These are phyloP conservation scores for Rhabdomys pumilio DNA, from an alignment of 2,797 vertebrate species.

Conservation along the genomic window DNA sequence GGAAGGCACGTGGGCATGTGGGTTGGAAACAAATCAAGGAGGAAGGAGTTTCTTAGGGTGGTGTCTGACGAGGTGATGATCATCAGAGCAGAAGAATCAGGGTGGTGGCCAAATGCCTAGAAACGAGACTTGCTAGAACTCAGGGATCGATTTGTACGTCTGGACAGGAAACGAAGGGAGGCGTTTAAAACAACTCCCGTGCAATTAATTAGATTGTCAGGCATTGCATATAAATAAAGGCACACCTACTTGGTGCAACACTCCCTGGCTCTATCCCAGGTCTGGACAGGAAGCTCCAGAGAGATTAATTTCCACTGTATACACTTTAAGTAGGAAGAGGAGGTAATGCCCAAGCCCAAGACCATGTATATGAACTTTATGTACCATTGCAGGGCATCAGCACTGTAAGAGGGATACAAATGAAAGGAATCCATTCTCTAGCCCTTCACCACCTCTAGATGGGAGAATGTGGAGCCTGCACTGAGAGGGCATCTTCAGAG, in stretches of 20 bases:
- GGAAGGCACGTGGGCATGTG: not conserved
- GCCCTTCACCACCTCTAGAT: not conserved
- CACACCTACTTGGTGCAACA: not conserved
- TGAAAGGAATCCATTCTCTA: not conserved
- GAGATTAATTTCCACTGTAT: not conserved
- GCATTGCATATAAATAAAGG: not conserved
- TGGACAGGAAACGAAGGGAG: not conserved
- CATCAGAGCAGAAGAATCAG: not conserved
- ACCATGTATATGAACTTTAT: not conserved
- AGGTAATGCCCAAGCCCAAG: not conserved
- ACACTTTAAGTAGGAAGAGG: not conserved
- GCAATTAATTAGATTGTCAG: not conserved
- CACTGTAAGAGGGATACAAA: not conserved
- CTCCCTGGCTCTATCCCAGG: not conserved
- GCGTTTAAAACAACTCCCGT: not conserved
- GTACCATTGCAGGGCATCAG: not conserved
- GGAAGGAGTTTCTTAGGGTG: not conserved
- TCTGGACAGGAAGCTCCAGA: not conserved
- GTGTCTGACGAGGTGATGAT: not conserved
- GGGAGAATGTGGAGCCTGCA: not conserved
- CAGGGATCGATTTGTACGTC: not conserved
- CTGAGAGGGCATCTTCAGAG: not conserved
- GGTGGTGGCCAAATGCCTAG: not conserved
- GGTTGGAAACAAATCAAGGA: not conserved
- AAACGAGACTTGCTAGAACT: not conserved